These are phyloP conservation scores for Mormyrus proboscirostris DNA, from an alignment of 2,797 vertebrate species.

Conservation along the genomic window DNA sequence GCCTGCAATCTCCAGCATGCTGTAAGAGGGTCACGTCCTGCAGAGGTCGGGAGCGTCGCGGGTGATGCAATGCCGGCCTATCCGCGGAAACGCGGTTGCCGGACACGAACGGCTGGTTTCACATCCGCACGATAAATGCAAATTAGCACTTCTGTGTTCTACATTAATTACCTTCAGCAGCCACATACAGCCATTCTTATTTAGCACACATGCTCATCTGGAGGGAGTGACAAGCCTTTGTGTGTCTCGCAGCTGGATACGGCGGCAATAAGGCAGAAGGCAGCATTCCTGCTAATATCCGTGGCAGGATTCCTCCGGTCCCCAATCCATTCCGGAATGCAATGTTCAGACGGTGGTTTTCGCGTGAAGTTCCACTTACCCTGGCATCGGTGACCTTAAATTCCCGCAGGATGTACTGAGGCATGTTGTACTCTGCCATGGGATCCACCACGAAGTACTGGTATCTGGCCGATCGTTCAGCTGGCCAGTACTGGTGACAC, in stretches of 20 bases:
- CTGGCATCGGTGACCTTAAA: constrained; percentile 97
- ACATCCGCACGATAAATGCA: neutral
- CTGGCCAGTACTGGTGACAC: constrained; percentile 96
- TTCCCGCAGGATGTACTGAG: constrained; percentile 93
- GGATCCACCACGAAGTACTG: constrained; percentile 98
- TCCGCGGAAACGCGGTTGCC: constrained; percentile 19
- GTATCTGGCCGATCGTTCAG: constrained; percentile 89
- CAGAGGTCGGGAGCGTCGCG: neutral
- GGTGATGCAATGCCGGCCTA: constrained; percentile 14
- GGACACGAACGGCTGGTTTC: neutral
- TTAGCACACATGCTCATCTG: neutral
- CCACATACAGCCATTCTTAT: neutral
- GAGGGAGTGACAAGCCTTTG: neutral
- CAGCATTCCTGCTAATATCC: neutral
- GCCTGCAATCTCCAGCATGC: neutral
- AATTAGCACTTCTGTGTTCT: neutral
- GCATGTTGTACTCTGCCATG: constrained; percentile 98
- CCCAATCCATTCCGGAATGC: neutral
- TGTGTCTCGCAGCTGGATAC: neutral
- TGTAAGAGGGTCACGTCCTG: neutral
- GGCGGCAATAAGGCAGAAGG: neutral
- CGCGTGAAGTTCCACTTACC: constrained; percentile 57
- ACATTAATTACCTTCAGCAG: neutral
- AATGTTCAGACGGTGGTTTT: too few relatives aligned
- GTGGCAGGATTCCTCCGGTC: neutral